Conservation (phyloP, 2,888 invertebrate species). For the Eristalis pertinax region DNA sequence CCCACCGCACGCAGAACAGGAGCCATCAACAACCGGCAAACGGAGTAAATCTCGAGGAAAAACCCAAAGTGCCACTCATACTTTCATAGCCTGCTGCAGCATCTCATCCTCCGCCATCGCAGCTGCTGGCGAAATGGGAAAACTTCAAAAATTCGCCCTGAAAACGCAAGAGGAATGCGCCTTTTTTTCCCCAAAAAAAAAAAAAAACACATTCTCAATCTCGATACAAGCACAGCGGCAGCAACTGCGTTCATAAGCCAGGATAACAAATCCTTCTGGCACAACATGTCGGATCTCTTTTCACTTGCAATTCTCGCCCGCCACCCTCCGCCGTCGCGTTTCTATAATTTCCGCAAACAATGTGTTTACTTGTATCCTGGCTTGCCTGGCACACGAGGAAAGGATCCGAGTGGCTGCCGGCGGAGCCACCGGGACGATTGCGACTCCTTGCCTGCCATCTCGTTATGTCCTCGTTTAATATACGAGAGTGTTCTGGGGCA, state of each 20-base stretch:
- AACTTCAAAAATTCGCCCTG: conserved; percentile 58
- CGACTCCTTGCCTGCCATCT: conserved; percentile 29
- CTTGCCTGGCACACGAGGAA: background rate
- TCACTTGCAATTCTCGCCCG: conserved; percentile 33
- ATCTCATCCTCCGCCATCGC: conserved; percentile 33
- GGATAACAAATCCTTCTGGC: conserved; percentile 61
- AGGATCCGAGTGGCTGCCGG: background rate
- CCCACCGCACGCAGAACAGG: background rate
- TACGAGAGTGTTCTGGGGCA: conserved; percentile 1
- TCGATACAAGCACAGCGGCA: background rate
- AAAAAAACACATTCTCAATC: background rate
- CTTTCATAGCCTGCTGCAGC: conserved; percentile 51
- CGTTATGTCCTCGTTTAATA: conserved; percentile 62
- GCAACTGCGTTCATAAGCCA: conserved; percentile 16
- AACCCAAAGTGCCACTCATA: conserved; percentile 55
- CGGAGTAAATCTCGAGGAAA: conserved; percentile 57
- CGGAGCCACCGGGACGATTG: conserved; percentile 16
- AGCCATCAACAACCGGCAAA: conserved; percentile 60
- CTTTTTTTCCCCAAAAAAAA: background rate
- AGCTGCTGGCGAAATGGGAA: conserved; percentile 56
- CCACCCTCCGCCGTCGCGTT: background rate
- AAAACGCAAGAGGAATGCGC: conserved; percentile 38
- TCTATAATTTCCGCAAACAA: conserved; percentile 53
- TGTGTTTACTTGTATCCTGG: conserved; percentile 44
- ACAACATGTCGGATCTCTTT: conserved; percentile 58